Conservation (phyloP, 2,797 vertebrate species). For the Pachyuromys duprasi region DNA sequence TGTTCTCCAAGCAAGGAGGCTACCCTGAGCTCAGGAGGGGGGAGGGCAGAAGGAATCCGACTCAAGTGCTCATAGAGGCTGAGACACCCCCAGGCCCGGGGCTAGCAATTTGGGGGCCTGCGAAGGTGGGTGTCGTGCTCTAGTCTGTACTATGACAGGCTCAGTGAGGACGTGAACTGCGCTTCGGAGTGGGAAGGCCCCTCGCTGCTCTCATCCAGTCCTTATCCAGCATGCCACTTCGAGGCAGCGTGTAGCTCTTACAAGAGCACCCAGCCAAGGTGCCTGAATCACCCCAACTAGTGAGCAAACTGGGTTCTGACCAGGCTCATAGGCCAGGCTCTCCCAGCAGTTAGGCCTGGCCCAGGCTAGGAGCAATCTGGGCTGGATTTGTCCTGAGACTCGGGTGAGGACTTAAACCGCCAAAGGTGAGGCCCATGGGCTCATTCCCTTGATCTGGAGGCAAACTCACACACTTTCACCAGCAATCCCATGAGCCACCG, state of each 20-base stretch:
- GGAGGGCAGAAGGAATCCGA: background rate
- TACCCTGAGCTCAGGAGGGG: background rate
- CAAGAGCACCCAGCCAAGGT: background rate
- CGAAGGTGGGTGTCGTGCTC: fast-evolving
- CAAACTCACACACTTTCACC: background rate
- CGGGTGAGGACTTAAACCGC: background rate
- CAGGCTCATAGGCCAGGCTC: background rate
- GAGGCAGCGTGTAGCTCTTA: background rate
- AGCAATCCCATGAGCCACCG: background rate
- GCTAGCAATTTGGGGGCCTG: too few species aligned
- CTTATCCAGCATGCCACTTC: background rate
- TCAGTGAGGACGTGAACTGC: fast-evolving
- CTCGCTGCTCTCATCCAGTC: too few species aligned
- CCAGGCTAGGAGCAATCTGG: background rate
- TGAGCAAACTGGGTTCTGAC: too few species aligned
- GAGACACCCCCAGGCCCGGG: too few species aligned
- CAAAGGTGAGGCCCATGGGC: background rate
- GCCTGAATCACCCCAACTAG: fast-evolving
- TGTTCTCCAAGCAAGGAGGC: background rate
- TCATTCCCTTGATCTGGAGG: background rate
- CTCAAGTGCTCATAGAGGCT: background rate
- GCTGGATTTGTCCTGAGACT: background rate
- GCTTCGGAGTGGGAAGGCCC: background rate
- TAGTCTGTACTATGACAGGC: background rate
- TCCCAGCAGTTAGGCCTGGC: background rate